These are phyloP conservation scores for Apodemus agrarius DNA, from an alignment of 2,797 vertebrate species.

Conservation along the genomic window DNA sequence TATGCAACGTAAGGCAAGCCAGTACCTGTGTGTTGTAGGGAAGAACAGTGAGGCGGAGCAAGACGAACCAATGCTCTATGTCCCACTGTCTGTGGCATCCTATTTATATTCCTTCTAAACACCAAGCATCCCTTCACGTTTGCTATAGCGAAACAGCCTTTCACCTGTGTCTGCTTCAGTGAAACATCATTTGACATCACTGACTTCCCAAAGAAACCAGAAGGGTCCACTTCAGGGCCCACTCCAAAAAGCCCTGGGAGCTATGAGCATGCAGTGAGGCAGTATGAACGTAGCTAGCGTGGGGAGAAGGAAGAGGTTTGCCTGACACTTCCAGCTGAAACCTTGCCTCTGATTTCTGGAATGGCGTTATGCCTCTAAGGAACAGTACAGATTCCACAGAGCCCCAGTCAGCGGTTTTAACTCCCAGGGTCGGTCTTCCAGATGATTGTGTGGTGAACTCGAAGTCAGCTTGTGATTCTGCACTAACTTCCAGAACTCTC, in stretches of 20 bases:
- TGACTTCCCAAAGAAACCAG: not conserved
- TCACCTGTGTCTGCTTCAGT: not conserved
- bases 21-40: not conserved
- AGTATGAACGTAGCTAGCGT: fast-evolving
- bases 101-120: not conserved
- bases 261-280: not conserved
- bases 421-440: not conserved
- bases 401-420: not conserved
- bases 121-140: not conserved
- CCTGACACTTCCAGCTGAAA: not conserved
- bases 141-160: not conserved
- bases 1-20: not conserved
- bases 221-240: not conserved
- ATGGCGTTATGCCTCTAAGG: not conserved
- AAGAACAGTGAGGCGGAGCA: not conserved
- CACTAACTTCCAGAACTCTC: not conserved
- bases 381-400: not conserved
- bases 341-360: not conserved
- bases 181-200: not conserved
- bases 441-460: not conserved
- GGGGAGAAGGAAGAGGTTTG: not conserved
- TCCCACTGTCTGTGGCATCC: not conserved
- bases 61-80: not conserved
- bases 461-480: not conserved
- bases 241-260: not conserved